Evolutionary conservation across 2,888 invertebrate species (phyloP).

Genomic region (Mimas tiliae): DNA sequence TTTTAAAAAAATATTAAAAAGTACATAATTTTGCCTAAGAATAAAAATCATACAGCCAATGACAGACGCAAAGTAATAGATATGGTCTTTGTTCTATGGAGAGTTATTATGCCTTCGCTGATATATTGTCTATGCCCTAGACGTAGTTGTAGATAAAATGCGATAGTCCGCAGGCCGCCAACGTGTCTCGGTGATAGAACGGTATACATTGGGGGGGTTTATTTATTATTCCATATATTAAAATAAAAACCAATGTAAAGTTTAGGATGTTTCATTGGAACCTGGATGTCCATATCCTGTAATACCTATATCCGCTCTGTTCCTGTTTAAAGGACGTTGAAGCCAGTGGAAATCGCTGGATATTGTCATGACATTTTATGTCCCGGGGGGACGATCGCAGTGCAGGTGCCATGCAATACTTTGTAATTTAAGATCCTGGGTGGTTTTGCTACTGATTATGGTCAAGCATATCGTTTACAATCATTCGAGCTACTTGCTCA

Average conservation of each 20-base stretch:
- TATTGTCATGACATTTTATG: too few species aligned
- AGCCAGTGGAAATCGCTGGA: too few species aligned
- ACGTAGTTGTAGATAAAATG: slow-evolving; percentile 57
- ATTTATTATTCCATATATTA: slow-evolving; percentile 83
- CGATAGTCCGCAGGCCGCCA: slow-evolving; percentile 64
- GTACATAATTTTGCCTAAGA: not conserved
- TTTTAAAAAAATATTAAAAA: too few species aligned
- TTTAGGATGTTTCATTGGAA: slow-evolving; percentile 65
- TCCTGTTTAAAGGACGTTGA: not conserved
- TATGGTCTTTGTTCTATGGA: too few species aligned
- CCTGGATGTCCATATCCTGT: slow-evolving; percentile 13
- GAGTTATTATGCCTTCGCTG: not conserved
- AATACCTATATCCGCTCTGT: not conserved
- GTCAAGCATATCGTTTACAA: too few species aligned
- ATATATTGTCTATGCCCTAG: not conserved
- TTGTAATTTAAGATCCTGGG: too few species aligned
- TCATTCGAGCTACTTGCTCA: too few species aligned
- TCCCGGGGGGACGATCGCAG: too few species aligned
- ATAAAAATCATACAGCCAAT: too few species aligned
- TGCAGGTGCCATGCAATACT: too few species aligned
- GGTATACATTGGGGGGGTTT: slow-evolving; percentile 70
- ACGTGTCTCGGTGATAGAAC: slow-evolving; percentile 72
- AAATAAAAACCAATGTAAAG: slow-evolving; percentile 80
- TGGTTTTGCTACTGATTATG: too few species aligned
- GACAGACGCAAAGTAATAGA: too few species aligned